A percentile compares a stretch with the other conserved stretches of the same genome.
Conservation (phyloP, 2,113 vertebrate genomes). For the Mola mola region DNA sequence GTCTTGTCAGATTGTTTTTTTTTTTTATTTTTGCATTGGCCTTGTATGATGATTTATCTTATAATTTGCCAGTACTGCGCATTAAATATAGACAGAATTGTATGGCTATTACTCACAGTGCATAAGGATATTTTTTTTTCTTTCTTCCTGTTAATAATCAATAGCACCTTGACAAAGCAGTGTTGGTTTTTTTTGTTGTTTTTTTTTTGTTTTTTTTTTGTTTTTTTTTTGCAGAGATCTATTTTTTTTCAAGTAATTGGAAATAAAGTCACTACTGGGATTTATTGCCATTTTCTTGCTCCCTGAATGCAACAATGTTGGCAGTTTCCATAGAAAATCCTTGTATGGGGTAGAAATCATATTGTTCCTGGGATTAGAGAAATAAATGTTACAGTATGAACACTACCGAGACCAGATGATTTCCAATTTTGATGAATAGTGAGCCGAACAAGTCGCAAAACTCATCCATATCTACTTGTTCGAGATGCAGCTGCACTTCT, state of each 20-base stretch:
- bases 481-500: neutral
- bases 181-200: too few species aligned
- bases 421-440: conserved; percentile 27
- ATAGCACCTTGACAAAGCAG: too few species aligned
- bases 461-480: neutral
- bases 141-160: too few species aligned
- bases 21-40: neutral
- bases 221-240: conserved; percentile 15
- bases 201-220: too few species aligned
- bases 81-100: neutral
- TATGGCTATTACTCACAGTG: neutral
- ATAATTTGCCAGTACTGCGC: neutral
- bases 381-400: conserved; percentile 9
- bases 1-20: conserved; percentile 12
- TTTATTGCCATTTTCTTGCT: conserved; percentile 32
- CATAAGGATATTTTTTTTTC: neutral
- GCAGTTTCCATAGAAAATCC: conserved; percentile 28
- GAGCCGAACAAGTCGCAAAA: neutral
- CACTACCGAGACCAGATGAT: conserved; percentile 1
- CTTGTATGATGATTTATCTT: too few species aligned
- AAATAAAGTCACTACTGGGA: conserved; percentile 15
- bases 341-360: conserved; percentile 21
- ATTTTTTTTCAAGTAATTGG: conserved; percentile 9
- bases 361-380: conserved; percentile 25
- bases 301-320: conserved; percentile 14